A percentile compares a stretch with the other conserved stretches of the same genome.
Conservation (phyloP, 2,797 vertebrate species). For the Sparidentex hasta region DNA sequence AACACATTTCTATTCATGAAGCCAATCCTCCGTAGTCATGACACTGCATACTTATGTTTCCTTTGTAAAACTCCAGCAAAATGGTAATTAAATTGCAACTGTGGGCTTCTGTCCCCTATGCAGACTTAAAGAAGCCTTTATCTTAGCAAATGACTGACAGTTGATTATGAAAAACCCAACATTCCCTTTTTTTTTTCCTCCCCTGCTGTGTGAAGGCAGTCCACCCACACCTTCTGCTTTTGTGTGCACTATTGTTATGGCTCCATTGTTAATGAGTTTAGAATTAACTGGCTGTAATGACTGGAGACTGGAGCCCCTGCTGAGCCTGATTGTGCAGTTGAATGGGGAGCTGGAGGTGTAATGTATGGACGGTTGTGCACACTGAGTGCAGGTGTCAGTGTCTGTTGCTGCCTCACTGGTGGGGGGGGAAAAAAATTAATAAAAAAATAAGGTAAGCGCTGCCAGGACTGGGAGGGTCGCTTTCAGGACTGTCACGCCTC, state of each 20-base stretch:
- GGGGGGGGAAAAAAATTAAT: background rate
- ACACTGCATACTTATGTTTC: conserved; percentile 76
- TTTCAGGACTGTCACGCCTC: conserved; percentile 16
- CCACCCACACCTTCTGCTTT: conserved; percentile 78
- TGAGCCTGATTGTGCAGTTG: conserved; percentile 70
- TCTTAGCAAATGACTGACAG: conserved; percentile 81
- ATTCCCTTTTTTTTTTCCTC: conserved; percentile 29
- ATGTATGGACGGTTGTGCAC: conserved; percentile 46
- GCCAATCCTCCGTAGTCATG: conserved; percentile 72
- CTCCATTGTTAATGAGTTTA: conserved; percentile 80
- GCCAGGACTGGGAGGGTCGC: conserved; percentile 10
- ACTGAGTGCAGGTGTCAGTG: conserved; percentile 30
- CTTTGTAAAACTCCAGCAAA: conserved; percentile 74
- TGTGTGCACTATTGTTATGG: conserved; percentile 71
- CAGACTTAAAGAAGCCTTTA: conserved; percentile 79
- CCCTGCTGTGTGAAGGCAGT: conserved; percentile 54
- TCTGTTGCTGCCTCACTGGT: background rate
- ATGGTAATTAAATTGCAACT: conserved; percentile 81
- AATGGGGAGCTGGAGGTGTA: conserved; percentile 55
- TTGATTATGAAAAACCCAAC: conserved; percentile 71
- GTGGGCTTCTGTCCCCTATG: conserved; percentile 67
- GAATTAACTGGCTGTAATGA: conserved; percentile 76
- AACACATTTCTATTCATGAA: conserved; percentile 81
- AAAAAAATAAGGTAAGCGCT: conserved; percentile 1
- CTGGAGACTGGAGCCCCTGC: conserved; percentile 64